A percentile compares a stretch with the other conserved stretches of the same genome.
These are phyloP conservation scores for Arrhamphus sclerolepis DNA, from an alignment of 2,797 vertebrate genomes.

Conservation along the genomic window DNA sequence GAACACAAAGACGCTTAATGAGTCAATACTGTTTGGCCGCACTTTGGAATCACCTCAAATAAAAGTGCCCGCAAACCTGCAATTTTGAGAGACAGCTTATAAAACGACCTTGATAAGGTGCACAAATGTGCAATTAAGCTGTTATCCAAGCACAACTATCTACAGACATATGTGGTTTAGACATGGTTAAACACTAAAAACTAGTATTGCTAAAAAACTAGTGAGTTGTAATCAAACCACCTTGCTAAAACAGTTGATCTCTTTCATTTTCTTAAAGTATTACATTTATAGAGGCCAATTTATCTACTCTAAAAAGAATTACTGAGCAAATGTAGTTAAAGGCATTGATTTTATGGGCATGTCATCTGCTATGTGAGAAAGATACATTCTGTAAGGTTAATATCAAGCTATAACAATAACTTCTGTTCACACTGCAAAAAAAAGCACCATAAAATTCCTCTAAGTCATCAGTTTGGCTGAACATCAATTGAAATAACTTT, in stretches of 20 bases:
- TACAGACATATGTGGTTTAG: constrained; percentile 15
- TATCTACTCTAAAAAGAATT: background rate
- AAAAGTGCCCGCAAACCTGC: constrained; percentile 18
- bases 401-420: too few relatives aligned
- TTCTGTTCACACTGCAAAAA: too few relatives aligned
- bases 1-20: constrained; percentile 54
- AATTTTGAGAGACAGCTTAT: constrained; percentile 47
- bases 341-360: background rate
- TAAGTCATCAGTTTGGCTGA: too few relatives aligned
- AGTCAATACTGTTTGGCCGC: constrained; percentile 65
- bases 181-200: background rate
- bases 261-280: background rate
- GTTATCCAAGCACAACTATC: constrained; percentile 31
- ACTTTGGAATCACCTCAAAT: constrained; percentile 38
- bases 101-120: constrained; percentile 36
- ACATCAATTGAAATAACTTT: too few relatives aligned
- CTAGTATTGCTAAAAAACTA: too few relatives aligned
- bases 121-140: constrained; percentile 35
- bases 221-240: too few relatives aligned
- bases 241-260: too few relatives aligned
- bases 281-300: background rate
- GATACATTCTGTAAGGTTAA: too few relatives aligned
- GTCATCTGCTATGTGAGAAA: too few relatives aligned
- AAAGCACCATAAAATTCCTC: too few relatives aligned
- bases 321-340: background rate